A percentile compares a stretch with the other conserved stretches of the same genome.
These are phyloP conservation scores for Eupeodes corollae DNA, from an alignment of 1,140 invertebrate genomes.

Conservation along the genomic window DNA sequence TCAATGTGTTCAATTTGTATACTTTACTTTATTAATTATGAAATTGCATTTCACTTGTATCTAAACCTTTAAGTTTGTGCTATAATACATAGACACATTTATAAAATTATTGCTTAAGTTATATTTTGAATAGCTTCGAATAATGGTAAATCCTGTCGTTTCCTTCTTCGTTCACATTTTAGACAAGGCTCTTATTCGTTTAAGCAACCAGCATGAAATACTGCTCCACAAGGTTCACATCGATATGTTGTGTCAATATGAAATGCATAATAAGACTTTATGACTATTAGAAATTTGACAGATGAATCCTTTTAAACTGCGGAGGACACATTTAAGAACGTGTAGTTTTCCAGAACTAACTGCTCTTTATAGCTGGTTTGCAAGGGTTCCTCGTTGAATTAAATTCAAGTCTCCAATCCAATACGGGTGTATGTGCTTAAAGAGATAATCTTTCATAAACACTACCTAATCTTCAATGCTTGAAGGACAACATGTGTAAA, in stretches of 20 bases:
- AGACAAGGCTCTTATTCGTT: constrained; percentile 67
- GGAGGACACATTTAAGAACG: constrained; percentile 72
- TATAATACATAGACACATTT: no score
- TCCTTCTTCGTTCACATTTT: constrained; percentile 63
- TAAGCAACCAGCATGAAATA: constrained; percentile 74
- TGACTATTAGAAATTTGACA: constrained; percentile 83
- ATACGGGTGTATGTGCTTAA: constrained; percentile 84
- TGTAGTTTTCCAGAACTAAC: constrained; percentile 70
- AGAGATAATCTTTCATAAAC: constrained; percentile 78
- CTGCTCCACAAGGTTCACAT: constrained; percentile 71
- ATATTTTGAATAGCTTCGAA: constrained; percentile 37
- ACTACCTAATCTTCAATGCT: constrained; percentile 68
- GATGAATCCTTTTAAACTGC: constrained; percentile 85
- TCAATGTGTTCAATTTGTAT: no score
- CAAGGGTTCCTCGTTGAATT: constrained; percentile 62
- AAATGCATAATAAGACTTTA: constrained; percentile 86
- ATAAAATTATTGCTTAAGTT: no score
- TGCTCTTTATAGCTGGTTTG: constrained; percentile 63
- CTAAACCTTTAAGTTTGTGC: no score
- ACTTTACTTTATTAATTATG: no score
- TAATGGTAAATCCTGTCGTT: constrained; percentile 46
- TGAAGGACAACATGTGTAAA: constrained; percentile 78
- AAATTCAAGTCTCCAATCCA: constrained; percentile 67
- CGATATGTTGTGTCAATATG: constrained; percentile 73
- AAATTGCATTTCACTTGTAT: no score